Evolutionary conservation across 2,797 vertebrate genomes (phyloP), one percentile per base, ranked within the genome.

Genomic region (Mormyrus hasselquistii): DNA sequence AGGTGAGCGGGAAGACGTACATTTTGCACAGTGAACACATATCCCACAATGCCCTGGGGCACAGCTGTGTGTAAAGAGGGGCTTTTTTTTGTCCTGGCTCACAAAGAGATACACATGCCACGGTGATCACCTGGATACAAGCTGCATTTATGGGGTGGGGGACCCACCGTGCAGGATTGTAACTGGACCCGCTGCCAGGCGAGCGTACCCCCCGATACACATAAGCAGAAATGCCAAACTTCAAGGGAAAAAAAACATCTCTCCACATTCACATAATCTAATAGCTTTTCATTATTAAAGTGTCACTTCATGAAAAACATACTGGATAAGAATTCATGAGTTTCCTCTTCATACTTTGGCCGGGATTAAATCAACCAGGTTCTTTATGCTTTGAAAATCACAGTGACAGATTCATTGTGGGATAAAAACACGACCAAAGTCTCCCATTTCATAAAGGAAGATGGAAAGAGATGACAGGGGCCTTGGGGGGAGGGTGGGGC

Each of bases 71-170:
- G 44, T 50, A 14, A 41, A 62, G 62, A 50, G 65, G 34, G 47
- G 69, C 22, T 53, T 65, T 57, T 88, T 55, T 55, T 82, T 88
- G 87, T 82, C 87, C 50, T 44, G 25, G 10, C 19, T 7, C 4
- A 53, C 69, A 53, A 88, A 88, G 87, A 55, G 69, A 29, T 44
- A 9, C 7, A 49, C 87, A 88, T 88, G n/a, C 87, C 87, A 41
- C 3, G 10, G 14, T 38, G 47, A 52, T 88, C 69, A 88, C 87
- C 87, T 88, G 87, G 87, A 88, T 82, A 88, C 87, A 29, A 41
- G 47, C n/a, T 88, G 53, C 38, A 3, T 47, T 2, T 29, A 16
- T 50, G 52, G 1, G 14, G 19, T 22, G 41, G 47, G 73, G 62
- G 16, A 65, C 62, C 25, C 22, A 65, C 8, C 2, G 22, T 9